phyloP scores from a whole-genome alignment of 2,797 vertebrate genomes.

The Phataginus tetradactyla region DNA sequence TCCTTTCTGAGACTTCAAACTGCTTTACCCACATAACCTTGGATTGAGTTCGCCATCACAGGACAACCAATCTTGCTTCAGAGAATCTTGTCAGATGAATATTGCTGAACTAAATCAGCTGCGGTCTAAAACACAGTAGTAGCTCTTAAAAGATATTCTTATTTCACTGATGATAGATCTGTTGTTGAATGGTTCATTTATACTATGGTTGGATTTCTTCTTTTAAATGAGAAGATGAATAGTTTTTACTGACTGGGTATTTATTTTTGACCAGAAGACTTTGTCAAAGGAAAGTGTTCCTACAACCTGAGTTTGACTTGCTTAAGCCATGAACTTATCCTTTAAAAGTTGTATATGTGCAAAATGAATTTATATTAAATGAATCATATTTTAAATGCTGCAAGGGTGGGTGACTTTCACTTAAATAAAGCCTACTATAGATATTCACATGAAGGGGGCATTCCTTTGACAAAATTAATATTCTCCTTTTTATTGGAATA shows the following conservation, averaged over 20 bases:
- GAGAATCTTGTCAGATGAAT: neutral
- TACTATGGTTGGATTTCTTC: neutral
- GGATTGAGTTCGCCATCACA: neutral
- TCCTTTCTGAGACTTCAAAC: neutral
- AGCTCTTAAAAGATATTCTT: neutral
- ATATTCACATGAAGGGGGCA: neutral
- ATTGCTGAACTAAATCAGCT: neutral
- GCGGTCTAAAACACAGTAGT: neutral
- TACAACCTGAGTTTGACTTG: neutral
- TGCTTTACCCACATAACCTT: neutral
- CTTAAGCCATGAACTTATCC: neutral
- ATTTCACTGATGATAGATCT: neutral
- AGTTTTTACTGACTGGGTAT: neutral
- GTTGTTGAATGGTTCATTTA: neutral
- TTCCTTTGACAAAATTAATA: neutral
- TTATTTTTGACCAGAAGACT: neutral
- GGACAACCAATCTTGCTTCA: neutral
- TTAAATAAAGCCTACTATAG: neutral
- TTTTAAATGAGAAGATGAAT: slow-evolving; percentile 35
- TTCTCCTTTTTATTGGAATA: neutral
- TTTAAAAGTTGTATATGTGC: neutral
- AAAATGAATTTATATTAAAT: neutral
- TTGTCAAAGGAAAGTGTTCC: neutral
- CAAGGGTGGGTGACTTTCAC: neutral
- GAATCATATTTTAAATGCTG: neutral